Base-by-base conservation (phyloP, 2,113 vertebrate species). In the Spea multiplicata region DNA sequence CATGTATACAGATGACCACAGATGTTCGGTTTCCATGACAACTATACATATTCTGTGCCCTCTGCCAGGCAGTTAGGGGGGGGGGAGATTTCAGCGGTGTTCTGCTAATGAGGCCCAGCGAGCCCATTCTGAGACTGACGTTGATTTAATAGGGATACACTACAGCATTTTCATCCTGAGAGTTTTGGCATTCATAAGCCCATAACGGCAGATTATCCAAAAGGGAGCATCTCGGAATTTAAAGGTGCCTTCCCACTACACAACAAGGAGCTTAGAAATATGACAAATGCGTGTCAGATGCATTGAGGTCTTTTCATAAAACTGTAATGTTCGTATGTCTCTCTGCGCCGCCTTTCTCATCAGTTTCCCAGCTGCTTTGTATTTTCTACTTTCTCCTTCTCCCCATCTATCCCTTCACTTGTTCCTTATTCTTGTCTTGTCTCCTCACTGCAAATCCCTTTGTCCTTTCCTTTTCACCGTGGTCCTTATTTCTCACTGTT, bases 91-190 rank as follows among this genome's bases (percentile, higher is more conserved):
- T 47, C 71, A 68, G 53, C 61, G 53, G 76, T 66, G 44, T 59
- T 66, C 71, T 68, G 62, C 68, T 80, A 80, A 74, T 80, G 48
- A 80, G 78, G 50, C 78, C 71, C 78, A 68, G 52, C 3, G 78
- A 80, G 78, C 64, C 78, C 53, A 80, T 73, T 80, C 17, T n/a
- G 44, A 73, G 69, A 3, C 45, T 49, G 55, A 45, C 8, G 49
- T 74, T 74, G 73, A 80, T 67, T 50, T 68, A 80, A 80, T 74
- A 73, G 74, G 64, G 64, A 61, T 68, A 67, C 57, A 80, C 45
- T 16, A 50, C 71, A 59, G 66, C 50, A 68, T 66, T 68, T 80
- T 61, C 44, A 61, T 47, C 45, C 16, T 7, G 49, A 73, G 55
- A 72, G 49, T 59, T 30, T 44, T 71, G 71, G 17, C 78, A 65